phyloP scores from a whole-genome alignment of 2,797 vertebrate genomes.

The Hemibagrus guttatus region DNA sequence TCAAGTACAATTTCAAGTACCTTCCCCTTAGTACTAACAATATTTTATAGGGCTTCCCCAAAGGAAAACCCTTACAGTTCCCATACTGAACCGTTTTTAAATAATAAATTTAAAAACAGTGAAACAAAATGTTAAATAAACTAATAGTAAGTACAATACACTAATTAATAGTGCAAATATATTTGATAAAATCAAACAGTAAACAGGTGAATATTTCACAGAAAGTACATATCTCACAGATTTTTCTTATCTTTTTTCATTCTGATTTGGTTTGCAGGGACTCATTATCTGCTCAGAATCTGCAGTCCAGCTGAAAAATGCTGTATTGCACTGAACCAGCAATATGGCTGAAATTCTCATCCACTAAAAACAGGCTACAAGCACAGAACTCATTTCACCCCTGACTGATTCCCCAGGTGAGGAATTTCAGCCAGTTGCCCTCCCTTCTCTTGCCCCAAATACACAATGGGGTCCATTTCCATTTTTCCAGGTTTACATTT shows the following conservation, averaged over 20 bases:
- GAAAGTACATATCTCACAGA: not conserved
- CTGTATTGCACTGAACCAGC: not conserved
- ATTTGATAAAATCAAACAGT: not conserved
- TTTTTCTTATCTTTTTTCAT: not conserved
- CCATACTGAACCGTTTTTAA: too few relatives aligned
- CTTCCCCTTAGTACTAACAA: too few relatives aligned
- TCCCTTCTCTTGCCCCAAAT: not conserved
- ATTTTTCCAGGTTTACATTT: not conserved
- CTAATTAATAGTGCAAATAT: not conserved
- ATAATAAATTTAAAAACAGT: not conserved
- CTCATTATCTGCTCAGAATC: not conserved
- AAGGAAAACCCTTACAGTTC: too few relatives aligned
- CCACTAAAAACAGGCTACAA: slow-evolving; percentile 44
- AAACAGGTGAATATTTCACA: not conserved
- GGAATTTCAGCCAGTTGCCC: not conserved
- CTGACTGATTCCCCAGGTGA: slow-evolving; percentile 48
- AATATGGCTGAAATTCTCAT: slow-evolving; percentile 22
- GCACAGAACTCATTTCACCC: slow-evolving; percentile 60
- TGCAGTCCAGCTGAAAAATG: not conserved
- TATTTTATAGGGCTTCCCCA: too few relatives aligned
- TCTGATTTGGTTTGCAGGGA: not conserved
- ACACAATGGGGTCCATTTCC: not conserved
- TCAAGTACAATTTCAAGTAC: too few relatives aligned
- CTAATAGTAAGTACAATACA: not conserved
- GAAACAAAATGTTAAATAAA: not conserved